phyloP scores from a whole-genome alignment of 2,113 vertebrate species.

The Machaerirhynchus nigripectus region DNA sequence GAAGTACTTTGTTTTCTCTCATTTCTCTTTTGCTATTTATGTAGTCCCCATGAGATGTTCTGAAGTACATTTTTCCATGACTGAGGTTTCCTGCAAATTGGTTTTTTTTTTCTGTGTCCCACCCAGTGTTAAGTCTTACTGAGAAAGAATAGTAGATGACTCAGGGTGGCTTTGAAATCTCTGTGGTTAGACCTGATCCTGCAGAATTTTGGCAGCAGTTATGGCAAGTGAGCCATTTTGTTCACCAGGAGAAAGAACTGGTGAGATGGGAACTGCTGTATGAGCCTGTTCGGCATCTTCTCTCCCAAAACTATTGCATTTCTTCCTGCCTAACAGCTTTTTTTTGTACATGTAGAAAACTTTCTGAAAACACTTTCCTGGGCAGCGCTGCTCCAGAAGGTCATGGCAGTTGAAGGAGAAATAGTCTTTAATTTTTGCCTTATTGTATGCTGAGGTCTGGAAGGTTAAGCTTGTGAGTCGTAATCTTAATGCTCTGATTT shows the following conservation, averaged over 20 bases:
- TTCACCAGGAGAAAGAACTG: background rate
- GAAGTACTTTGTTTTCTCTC: background rate
- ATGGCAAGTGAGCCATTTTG: background rate
- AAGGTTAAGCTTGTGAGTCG: background rate
- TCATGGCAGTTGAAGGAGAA: background rate
- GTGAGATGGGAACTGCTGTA: background rate
- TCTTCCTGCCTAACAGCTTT: background rate
- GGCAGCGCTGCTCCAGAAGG: background rate
- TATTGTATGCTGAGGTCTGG: background rate
- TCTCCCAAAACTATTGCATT: background rate
- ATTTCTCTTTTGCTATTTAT: background rate
- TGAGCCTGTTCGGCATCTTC: background rate
- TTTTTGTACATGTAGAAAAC: background rate
- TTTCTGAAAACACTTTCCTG: background rate
- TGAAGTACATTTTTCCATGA: conserved; percentile 50
- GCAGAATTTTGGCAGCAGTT: conserved; percentile 10
- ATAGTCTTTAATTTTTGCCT: background rate
- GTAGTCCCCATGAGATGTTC: background rate
- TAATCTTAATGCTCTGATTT: background rate
- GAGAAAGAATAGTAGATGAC: conserved; percentile 4
- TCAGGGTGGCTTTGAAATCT: background rate
- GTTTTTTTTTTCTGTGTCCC: background rate
- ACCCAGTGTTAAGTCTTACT: background rate
- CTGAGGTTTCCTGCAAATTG: background rate
- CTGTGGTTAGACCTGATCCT: background rate